Evolutionary conservation across 2,113 vertebrate species (phyloP).

Genomic region (Falcunculus frontatus): DNA sequence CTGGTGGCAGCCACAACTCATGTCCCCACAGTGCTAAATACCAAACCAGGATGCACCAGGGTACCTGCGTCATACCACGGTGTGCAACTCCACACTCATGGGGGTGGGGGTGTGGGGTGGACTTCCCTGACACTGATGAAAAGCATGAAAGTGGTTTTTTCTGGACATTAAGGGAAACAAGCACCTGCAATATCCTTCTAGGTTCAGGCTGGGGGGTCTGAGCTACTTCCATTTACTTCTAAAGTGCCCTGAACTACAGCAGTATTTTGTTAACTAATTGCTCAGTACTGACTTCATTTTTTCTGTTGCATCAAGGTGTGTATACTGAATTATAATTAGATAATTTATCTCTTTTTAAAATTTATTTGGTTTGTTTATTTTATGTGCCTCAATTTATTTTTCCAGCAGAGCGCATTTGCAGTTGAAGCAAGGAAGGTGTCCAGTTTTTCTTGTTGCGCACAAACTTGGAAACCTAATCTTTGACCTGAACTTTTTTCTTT

Average conservation of each 20-base stretch:
- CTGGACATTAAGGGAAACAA: background rate
- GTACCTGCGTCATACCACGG: rapidly evolving
- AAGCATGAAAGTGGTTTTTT: background rate
- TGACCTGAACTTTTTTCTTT: background rate
- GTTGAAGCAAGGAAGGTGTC: background rate
- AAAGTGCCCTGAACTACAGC: background rate
- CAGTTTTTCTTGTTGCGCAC: background rate
- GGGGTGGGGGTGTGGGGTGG: too few relatives aligned
- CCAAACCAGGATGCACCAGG: background rate
- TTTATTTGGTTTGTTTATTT: background rate
- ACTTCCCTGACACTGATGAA: background rate
- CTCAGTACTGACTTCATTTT: background rate
- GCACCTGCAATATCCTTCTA: background rate
- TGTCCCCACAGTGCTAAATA: background rate
- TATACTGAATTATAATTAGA: background rate
- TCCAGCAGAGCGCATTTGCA: background rate
- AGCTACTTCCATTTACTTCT: background rate
- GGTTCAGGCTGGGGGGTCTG: background rate
- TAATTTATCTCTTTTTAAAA: background rate
- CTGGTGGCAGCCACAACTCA: background rate
- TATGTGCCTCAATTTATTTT: background rate
- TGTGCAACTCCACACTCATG: rapidly evolving
- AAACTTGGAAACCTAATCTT: background rate
- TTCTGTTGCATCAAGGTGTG: background rate
- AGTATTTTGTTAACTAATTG: background rate